Evolutionary conservation across 1,140 invertebrate genomes (phyloP), one percentile per base, ranked within the genome.

Genomic region (Cotesia glomerata): DNA sequence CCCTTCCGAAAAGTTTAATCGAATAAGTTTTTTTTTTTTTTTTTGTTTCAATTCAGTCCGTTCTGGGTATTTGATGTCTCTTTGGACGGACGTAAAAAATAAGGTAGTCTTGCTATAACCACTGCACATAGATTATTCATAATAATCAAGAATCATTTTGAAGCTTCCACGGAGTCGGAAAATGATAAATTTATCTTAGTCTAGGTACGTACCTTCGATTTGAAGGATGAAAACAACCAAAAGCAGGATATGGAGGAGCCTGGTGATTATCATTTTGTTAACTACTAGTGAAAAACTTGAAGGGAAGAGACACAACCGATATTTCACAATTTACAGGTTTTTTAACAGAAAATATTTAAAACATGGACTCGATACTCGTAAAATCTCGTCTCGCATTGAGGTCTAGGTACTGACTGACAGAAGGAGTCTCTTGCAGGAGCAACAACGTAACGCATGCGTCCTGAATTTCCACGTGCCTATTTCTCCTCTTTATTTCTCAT

Each of bases 381-480:
- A 56, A 71, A 76, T 74, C 70, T 69, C 66, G 61, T 80, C 77
- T 75, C 78, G 79, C 77, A 74, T 74, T 81, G 78, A 75, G 79
- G 80, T 82, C 74, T 77, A 80, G 77, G 77, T 81, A 76, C 80
- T 80, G 81, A 84, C 83, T 84, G 82, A 72, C 75, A 75, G 75
- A 75, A 70, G 69, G 39, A 63, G 18, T 66, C 69, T 76, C 69
- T 81, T 80, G 78, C 80, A 81, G 78, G 82, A 83, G 80, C 80
- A 82, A 82, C 80, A 81, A 79, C 45, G 58, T 26, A 56, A 81
- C 81, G 81, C 81, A 83, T 83, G 81, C 81, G 81, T 82, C 73
- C 72, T 73, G 14, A 35, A 52, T 72, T 54, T 71, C 81, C 81
- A 83, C 81, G 81, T 83, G 81, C 77, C 78, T 77, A 74, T 79